Base-by-base conservation (phyloP, 2,113 vertebrate genomes). In the Microcebus murinus region DNA sequence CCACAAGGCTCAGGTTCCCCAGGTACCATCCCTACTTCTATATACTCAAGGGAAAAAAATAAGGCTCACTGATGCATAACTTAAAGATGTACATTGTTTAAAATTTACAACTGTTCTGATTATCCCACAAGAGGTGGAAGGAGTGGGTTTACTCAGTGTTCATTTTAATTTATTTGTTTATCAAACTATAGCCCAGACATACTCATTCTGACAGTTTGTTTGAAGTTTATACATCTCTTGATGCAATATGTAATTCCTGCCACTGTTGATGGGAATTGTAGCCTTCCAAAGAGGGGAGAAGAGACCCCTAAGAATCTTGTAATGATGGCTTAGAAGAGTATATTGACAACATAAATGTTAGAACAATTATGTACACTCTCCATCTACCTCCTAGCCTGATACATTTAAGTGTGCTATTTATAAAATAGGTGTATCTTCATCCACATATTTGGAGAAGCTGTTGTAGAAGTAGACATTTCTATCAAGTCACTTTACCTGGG, bases 311-410 rank as follows among this genome's bases (percentile, higher is more conserved):
- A 97, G 89, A 94, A 90, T 85, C 3, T 76, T 97, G 57, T 96
- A 94, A 91, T 94, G 80, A 79, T 96, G 95, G 71, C 57, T 96
- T 77, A 81, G 52, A 61, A 93, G 87, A 97, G 65, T 95, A 93
- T 93, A 93, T 86, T 89, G 74, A 92, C 87, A 98, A 96, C 77
- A 98, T 82, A 98, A 98, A 96, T 70, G 84, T 98, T 97, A 98
- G 89, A 82, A 96, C 74, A 98, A 96, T 98, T 97, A 98, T 97
- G 87, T 96, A 96, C 61, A 95, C 92, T 89, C 88, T 97, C 97
- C 97, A 97, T 97, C 96, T 98, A 97, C 85, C 97, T 97, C 91
- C 61, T 85, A 97, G 81, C 52, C 87, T 90, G 93, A 89, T 96
- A 91, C 80, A 52, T 97, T 97, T 96, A 98, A 95, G 80, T 87